Percentiles rank a stretch among this genome's conserved stretches.
phyloP scores from a whole-genome alignment of 2,888 invertebrate genomes.

The Luffia ferchaultella region DNA sequence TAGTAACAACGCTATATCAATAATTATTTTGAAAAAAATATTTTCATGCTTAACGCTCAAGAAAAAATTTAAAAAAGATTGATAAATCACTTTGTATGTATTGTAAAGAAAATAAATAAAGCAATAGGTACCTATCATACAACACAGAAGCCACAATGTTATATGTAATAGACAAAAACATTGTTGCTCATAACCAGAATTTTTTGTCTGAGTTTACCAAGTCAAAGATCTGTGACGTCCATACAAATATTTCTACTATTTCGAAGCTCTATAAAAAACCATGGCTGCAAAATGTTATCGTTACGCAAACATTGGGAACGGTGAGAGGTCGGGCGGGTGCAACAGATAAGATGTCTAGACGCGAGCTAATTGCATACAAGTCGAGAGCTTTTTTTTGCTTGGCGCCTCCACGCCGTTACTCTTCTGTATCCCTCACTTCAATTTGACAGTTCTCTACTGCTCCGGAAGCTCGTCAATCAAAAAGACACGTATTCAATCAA shows the following conservation, averaged over 20 bases:
- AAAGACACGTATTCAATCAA: conserved; percentile 44
- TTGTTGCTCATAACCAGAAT: too few relatives aligned
- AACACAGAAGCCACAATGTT: too few relatives aligned
- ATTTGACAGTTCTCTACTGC: background rate
- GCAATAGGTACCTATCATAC: too few relatives aligned
- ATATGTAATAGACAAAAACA: too few relatives aligned
- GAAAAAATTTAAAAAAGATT: too few relatives aligned
- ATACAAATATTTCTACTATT: background rate
- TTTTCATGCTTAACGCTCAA: too few relatives aligned
- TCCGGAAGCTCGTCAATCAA: conserved; percentile 54
- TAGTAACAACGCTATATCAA: too few relatives aligned
- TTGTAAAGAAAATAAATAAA: too few relatives aligned
- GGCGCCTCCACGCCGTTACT: conserved; percentile 15
- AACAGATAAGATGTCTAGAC: conserved; percentile 23
- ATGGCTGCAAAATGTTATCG: conserved; percentile 7
- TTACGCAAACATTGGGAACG: conserved; percentile 17
- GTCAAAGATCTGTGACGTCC: background rate
- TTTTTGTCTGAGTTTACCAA: too few relatives aligned
- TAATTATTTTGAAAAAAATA: too few relatives aligned
- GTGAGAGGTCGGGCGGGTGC: conserved; percentile 3
- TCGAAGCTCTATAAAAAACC: background rate
- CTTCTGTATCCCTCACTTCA: background rate
- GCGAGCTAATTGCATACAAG: conserved; percentile 24
- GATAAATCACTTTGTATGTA: too few relatives aligned
- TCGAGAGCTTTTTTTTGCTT: conserved; percentile 13